A percentile compares a stretch with the other conserved stretches of the same genome.
phyloP scores from a whole-genome alignment of 2,113 vertebrate species.

The Megaleporinus macrocephalus region DNA sequence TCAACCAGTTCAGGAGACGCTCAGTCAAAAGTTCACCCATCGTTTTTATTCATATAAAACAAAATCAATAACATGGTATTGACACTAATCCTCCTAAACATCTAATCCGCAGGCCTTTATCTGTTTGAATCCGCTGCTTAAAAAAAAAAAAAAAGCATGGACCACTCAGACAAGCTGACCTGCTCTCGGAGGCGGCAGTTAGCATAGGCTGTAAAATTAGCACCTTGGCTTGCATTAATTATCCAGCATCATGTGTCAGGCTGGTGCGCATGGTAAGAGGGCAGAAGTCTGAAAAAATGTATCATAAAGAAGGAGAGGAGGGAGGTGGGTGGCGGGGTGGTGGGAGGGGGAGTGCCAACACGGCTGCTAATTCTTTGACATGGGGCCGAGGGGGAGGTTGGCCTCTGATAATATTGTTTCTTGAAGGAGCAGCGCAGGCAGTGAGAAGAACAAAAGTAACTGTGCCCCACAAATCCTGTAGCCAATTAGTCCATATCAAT shows the following conservation, averaged over 20 bases:
- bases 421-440: slow-evolving; percentile 87
- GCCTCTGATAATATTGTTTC: slow-evolving; percentile 81
- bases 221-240: slow-evolving; percentile 65
- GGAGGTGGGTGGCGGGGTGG: slow-evolving; percentile 18
- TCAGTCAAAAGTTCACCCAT: neutral
- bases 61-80: neutral
- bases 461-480: slow-evolving; percentile 91
- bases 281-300: slow-evolving; percentile 43
- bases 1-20: neutral
- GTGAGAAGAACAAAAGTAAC: slow-evolving; percentile 90
- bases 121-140: neutral
- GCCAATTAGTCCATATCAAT: slow-evolving; percentile 98
- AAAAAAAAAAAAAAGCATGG: neutral
- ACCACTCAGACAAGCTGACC: neutral
- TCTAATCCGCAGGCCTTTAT: neutral
- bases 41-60: neutral
- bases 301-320: slow-evolving; percentile 28
- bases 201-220: slow-evolving; percentile 1
- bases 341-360: slow-evolving; percentile 67
- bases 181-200: neutral
- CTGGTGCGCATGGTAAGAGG: slow-evolving; percentile 45
- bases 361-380: slow-evolving; percentile 86
- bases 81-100: neutral
- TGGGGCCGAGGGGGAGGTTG: slow-evolving; percentile 71
- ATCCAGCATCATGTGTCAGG: slow-evolving; percentile 63